Base-by-base conservation (phyloP, 2,888 invertebrate species). In the Brachyptera putata region DNA sequence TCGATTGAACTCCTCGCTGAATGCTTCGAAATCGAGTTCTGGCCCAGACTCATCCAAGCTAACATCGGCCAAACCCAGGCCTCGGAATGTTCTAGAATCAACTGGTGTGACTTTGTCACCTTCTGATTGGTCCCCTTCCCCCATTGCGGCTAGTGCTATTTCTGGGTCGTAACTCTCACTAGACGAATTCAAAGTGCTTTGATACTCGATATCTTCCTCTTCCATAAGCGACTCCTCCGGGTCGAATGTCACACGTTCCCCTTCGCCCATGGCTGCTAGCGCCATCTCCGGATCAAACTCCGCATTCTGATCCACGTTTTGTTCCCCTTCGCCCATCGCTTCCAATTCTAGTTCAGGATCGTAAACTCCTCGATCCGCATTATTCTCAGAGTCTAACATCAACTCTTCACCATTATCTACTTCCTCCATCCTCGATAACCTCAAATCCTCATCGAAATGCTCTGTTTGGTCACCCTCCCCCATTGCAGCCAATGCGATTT, bases 1-100 rank as follows among this genome's bases (percentile, higher is more conserved):
- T 61, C 72, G 67, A 61, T 70, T 72, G 56, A 75, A 74, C 65
- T 75, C 73, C 58, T 73, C 72, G 55, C 71, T 73, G 18, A 75
- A 66, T 39, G 71, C 72, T 36, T 71, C 73, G 61, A 75, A 75
- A 66, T 73, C 74, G 11, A 74, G 67, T 46, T 74, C 73, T 1
- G 72, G 56, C 3, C 58, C 61, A 5, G 61, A 61, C 50, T 61
- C 63, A 18, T 63, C 63, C 16, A 61, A 22, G 30, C 61, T 61
- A n/a, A 63, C 63, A 34, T 63, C 60, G n/a, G 56, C 50, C 22
- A 61, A 41, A 21, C 60, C 57, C 16, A 59, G 41, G 13, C 56
- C 61, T n/a, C 58, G 56, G n/a, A 53, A 53, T 1, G 53, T 36
- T 22, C 53, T 34, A 16, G 43, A 43, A 21, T 46, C 46, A 14